A percentile compares a stretch with the other conserved stretches of the same genome.
phyloP scores from a whole-genome alignment of 23 tunicate genomes.

The Halocynthia roretzi region DNA sequence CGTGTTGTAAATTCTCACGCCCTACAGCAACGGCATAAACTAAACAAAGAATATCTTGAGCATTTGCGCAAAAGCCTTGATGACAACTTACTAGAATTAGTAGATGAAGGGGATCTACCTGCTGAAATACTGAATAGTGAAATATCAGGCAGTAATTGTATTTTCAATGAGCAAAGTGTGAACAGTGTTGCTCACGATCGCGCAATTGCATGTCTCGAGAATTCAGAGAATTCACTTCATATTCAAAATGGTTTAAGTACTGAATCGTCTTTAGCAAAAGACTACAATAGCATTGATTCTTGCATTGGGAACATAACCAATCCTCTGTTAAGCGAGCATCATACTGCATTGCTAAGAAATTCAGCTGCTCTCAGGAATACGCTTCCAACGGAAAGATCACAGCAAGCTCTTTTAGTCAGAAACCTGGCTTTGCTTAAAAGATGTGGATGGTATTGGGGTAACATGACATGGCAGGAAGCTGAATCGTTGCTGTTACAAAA shows the following conservation, averaged over 20 bases:
- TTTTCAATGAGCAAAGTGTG: no score
- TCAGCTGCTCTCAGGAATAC: neutral
- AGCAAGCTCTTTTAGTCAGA: constrained; percentile 23
- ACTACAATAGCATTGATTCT: neutral
- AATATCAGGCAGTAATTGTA: no score
- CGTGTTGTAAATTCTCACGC: constrained; percentile 43
- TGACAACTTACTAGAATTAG: constrained; percentile 7
- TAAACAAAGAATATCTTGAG: constrained; percentile 85
- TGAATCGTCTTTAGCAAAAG: neutral
- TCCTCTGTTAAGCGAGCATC: neutral
- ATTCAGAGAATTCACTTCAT: no score
- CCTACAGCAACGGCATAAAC: constrained; percentile 41
- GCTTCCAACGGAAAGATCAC: neutral
- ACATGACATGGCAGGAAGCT: constrained; percentile 92
- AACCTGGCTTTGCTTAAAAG: constrained; percentile 47
- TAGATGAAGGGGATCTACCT: constrained; percentile 20
- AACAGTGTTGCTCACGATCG: no score
- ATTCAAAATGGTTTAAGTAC: neutral
- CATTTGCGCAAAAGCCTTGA: constrained; percentile 62
- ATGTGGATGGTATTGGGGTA: constrained; percentile 94
- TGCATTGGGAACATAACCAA: neutral
- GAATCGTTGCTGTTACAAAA: constrained; percentile 53
- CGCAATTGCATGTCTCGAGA: no score
- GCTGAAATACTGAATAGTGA: neutral
- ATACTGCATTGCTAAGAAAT: constrained; percentile 1